phyloP scores from a whole-genome alignment of 2,797 vertebrate species.

The Hippopotamyrus pictus region DNA sequence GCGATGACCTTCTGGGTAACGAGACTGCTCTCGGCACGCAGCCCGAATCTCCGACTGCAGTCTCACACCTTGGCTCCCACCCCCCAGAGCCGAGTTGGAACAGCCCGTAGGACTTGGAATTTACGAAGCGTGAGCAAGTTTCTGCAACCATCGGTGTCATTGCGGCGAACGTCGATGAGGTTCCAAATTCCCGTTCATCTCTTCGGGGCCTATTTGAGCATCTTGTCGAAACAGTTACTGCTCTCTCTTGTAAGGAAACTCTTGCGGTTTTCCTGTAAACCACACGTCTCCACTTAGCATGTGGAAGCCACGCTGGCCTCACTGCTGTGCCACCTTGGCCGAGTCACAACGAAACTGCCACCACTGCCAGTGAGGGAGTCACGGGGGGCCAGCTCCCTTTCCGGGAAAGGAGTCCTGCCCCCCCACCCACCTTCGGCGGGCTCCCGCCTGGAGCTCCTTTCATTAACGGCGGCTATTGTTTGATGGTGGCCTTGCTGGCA shows the following conservation, averaged over 20 bases:
- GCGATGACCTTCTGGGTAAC: constrained; percentile 62
- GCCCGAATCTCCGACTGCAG: background rate
- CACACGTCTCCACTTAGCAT: background rate
- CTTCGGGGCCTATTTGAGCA: background rate
- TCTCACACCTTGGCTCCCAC: background rate
- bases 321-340: background rate
- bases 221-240: background rate
- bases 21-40: constrained; percentile 35
- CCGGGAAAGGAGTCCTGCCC: background rate
- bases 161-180: background rate
- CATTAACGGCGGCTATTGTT: constrained; percentile 27
- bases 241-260: background rate
- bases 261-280: background rate
- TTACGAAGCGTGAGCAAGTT: background rate
- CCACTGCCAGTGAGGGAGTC: background rate
- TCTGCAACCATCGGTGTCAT: background rate
- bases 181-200: background rate
- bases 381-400: background rate
- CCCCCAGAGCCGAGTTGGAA: background rate
- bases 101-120: background rate
- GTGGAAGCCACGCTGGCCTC: background rate
- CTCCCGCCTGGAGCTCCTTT: constrained; percentile 32
- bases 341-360: background rate
- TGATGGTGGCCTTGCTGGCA: background rate
- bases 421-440: background rate